A percentile compares a stretch with the other conserved stretches of the same genome.
phyloP scores from a whole-genome alignment of 2,113 vertebrate genomes.

The Tragulus kanchil region DNA sequence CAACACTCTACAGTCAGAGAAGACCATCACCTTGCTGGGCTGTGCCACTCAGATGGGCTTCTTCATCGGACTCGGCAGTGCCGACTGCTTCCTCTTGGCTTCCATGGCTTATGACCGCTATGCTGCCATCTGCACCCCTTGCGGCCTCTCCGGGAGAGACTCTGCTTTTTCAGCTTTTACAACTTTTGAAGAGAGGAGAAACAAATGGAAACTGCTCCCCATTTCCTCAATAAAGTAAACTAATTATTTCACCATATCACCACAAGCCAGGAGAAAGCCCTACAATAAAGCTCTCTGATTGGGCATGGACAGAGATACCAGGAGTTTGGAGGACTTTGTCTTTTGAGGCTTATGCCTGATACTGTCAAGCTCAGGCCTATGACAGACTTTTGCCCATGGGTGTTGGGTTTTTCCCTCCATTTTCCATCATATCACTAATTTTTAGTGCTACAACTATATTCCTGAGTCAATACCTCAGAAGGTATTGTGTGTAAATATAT shows the following conservation, averaged over 20 bases:
- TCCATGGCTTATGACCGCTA: conserved; percentile 82
- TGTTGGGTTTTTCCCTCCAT: neutral
- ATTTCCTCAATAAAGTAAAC: neutral
- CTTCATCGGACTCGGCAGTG: conserved; percentile 70
- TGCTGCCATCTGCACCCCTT: conserved; percentile 62
- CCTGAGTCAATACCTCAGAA: neutral
- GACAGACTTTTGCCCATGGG: neutral
- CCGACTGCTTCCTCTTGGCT: conserved; percentile 78
- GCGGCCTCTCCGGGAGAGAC: too few relatives aligned
- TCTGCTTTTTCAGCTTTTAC: neutral
- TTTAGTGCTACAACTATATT: neutral
- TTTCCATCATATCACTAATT: neutral
- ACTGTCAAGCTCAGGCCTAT: neutral
- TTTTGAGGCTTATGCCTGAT: too few relatives aligned
- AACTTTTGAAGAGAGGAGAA: neutral
- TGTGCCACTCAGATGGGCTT: conserved; percentile 80
- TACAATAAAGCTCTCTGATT: neutral
- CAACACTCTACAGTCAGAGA: conserved; percentile 37
- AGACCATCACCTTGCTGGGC: conserved; percentile 59
- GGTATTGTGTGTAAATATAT: neutral
- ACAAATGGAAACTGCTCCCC: neutral
- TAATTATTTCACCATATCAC: neutral
- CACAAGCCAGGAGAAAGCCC: neutral
- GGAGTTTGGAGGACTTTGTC: accelerated
- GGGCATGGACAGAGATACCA: neutral